phyloP scores from a whole-genome alignment of 2,888 invertebrate species.

The Agrochola macilenta region DNA sequence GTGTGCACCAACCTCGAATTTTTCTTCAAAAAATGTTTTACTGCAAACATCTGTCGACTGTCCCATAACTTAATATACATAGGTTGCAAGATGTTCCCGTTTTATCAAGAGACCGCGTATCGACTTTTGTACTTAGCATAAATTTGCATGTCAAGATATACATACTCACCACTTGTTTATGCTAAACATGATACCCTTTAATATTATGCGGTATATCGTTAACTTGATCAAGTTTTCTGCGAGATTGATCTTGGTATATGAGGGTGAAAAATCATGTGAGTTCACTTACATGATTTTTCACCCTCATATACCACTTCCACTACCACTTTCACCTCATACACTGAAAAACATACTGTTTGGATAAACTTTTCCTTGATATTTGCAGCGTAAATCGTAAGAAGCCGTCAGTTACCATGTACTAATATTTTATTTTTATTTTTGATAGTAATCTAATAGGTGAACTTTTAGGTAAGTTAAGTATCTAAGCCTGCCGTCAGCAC shows the following conservation, averaged over 20 bases:
- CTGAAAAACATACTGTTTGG: neutral
- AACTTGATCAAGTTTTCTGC: slow-evolving; percentile 67
- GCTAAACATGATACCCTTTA: slow-evolving; percentile 76
- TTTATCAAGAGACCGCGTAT: slow-evolving; percentile 78
- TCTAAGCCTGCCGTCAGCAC: neutral
- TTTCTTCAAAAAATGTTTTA: neutral
- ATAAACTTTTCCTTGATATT: neutral
- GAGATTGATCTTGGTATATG: slow-evolving; percentile 55
- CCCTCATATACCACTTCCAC: too few species aligned
- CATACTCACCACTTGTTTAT: slow-evolving; percentile 76
- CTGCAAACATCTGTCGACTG: slow-evolving; percentile 42
- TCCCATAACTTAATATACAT: slow-evolving; percentile 58
- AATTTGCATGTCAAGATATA: slow-evolving; percentile 86
- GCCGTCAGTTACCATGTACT: neutral
- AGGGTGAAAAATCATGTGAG: slow-evolving; percentile 2
- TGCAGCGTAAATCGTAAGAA: neutral
- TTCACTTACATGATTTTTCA: too few species aligned
- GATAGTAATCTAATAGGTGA: neutral
- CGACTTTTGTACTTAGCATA: slow-evolving; percentile 88
- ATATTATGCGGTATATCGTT: slow-evolving; percentile 71
- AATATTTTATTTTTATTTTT: neutral
- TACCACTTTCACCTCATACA: too few species aligned
- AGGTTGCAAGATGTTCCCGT: slow-evolving; percentile 59
- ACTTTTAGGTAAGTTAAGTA: neutral
- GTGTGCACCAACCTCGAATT: too few species aligned